Base-by-base conservation (phyloP, 2,888 invertebrate genomes). In the Lacanobia wlatinum region DNA sequence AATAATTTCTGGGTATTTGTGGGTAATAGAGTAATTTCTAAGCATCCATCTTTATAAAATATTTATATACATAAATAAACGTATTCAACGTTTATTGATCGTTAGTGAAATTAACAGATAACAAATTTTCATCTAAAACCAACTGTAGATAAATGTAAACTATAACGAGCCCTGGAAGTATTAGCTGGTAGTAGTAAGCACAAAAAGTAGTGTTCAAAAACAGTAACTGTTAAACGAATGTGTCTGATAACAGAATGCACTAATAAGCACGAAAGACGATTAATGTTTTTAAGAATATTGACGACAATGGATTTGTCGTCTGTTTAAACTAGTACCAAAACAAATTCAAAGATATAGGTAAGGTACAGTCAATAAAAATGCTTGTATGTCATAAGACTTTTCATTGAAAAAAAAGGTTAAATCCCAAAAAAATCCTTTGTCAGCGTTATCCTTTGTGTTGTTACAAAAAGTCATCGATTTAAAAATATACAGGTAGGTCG, bases 21-120 rank as follows among this genome's bases (percentile, higher is more conserved):
- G 14, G 23, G 18, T 48, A 9, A 48, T 16, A 28, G 14, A n/a
- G 14, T 38, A 6, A 23, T 59, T 18, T 50, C 6, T 58, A 66
- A 75, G 81, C 28, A 50, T 50, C n/a, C 50, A 50, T 7, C 50
- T 50, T 50, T 50, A 50, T n/a, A 10, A 8, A 50, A 50, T 9
- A 50, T 50, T 50, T 2, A 50, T 50, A n/a, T n/a, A n/a, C n/a
- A n/a, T 50, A 50, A 8, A n/a, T 50, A 2, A 8, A 50, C n/a
- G 34, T 34, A 34, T 34, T 5, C 6, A 34, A 50, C 6, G 18
- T 50, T 50, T 1, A 50, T n/a, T n/a, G n/a, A 50, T n/a, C 50
- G 10, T 50, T 9, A n/a, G 50, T 50, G 10, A 50, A 50, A 50
- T 50, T 21, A 50, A 50, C 50, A 50, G 50, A n/a, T n/a, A 50